These are phyloP conservation scores for Allygus modestus DNA, from an alignment of 2,888 invertebrate species.

Conservation along the genomic window DNA sequence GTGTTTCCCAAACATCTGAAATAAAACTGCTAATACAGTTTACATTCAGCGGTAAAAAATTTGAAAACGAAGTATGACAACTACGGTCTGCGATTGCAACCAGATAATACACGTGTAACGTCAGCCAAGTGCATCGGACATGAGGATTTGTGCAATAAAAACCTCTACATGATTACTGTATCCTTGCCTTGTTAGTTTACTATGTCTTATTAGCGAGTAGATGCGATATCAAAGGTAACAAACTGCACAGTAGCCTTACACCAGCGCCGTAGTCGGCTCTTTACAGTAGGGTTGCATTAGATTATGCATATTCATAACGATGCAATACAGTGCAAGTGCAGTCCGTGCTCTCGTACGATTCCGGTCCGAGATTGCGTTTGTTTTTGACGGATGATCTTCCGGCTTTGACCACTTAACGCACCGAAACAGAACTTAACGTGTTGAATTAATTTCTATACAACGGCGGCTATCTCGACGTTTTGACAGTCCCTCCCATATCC, in stretches of 20 bases:
- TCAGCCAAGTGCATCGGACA: constrained; percentile 2
- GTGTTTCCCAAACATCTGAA: too few relatives aligned
- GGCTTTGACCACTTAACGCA: constrained; percentile 24
- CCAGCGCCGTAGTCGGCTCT: neutral
- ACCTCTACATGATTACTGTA: constrained; percentile 29
- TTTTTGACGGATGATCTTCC: constrained; percentile 38
- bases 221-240: neutral
- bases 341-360: neutral
- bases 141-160: constrained; percentile 36
- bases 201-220: constrained; percentile 19
- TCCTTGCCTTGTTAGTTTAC: constrained; percentile 25
- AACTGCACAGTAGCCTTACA: constrained; percentile 7
- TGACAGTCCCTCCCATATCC: constrained; percentile 21
- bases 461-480: constrained; percentile 10
- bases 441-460: constrained; percentile 33
- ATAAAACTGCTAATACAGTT: too few relatives aligned
- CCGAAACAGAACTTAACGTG: constrained; percentile 14
- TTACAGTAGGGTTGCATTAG: neutral
- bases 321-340: neutral
- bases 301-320: constrained; percentile 2
- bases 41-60: too few relatives aligned
- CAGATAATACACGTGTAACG: neutral
- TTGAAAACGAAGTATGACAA: too few relatives aligned
- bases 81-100: neutral
- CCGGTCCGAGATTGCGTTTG: neutral